phyloP scores from a whole-genome alignment of 2,113 vertebrate genomes.

The Barnardius zonarius region DNA sequence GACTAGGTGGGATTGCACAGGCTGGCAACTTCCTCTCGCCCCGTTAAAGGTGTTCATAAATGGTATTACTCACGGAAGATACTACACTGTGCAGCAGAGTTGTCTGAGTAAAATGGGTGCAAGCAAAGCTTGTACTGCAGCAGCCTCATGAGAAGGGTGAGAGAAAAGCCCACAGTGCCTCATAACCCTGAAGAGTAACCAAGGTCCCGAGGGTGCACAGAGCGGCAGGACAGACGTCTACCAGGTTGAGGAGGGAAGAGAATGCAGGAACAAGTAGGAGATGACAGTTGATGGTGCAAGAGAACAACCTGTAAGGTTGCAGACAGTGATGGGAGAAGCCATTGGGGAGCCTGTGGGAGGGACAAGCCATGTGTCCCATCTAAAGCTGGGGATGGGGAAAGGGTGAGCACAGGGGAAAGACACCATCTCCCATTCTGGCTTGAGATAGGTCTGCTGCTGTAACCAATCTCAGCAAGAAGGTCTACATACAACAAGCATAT shows the following conservation, averaged over 20 bases:
- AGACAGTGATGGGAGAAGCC: not conserved
- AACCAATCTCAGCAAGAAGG: not conserved
- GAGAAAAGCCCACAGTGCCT: not conserved
- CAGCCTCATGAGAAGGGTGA: not conserved
- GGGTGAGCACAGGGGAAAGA: not conserved
- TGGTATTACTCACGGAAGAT: not conserved
- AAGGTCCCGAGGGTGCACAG: not conserved
- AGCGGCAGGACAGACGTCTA: not conserved
- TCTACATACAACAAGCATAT: accelerated
- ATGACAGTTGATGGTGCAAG: not conserved
- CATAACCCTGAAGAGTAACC: not conserved
- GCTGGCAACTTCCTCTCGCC: not conserved
- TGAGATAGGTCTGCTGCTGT: not conserved
- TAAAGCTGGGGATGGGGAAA: not conserved
- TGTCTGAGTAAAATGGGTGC: not conserved
- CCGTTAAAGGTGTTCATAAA: not conserved
- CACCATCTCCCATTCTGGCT: accelerated
- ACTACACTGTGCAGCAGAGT: not conserved
- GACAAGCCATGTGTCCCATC: not conserved
- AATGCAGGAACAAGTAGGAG: not conserved
- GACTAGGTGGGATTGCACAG: not conserved
- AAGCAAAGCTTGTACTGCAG: not conserved
- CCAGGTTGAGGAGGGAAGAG: not conserved
- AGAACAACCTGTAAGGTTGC: not conserved
- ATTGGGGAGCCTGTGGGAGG: not conserved